These are phyloP conservation scores for Nomia melanderi DNA, from an alignment of 1,140 invertebrate species.

Conservation along the genomic window DNA sequence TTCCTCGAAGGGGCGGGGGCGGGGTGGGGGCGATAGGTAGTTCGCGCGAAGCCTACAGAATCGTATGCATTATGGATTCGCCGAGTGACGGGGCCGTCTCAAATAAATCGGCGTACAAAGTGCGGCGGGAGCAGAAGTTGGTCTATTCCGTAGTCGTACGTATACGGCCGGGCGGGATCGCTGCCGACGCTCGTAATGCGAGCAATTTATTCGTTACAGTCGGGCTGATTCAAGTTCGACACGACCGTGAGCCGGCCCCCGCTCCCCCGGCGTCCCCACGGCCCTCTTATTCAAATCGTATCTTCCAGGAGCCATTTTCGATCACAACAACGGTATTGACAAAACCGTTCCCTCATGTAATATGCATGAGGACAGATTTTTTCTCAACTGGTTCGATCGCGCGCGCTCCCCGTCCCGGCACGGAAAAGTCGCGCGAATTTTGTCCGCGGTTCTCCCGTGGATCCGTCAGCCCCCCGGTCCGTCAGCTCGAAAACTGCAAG, in stretches of 20 bases:
- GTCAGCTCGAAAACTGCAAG: too few species aligned
- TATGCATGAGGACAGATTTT: slow-evolving; percentile 69
- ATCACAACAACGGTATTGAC: slow-evolving; percentile 75
- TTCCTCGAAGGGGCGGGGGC: background rate
- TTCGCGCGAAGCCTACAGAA: slow-evolving; percentile 23
- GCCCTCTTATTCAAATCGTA: slow-evolving; percentile 74
- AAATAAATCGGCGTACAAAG: slow-evolving; percentile 60
- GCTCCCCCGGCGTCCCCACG: slow-evolving; percentile 62
- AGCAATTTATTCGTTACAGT: slow-evolving; percentile 70
- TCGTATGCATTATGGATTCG: slow-evolving; percentile 62
- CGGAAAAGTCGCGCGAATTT: slow-evolving; percentile 33
- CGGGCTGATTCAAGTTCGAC: slow-evolving; percentile 66
- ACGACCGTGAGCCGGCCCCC: slow-evolving; percentile 52
- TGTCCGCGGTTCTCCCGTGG: background rate
- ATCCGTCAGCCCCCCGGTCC: background rate
- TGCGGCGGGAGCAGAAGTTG: slow-evolving; percentile 53
- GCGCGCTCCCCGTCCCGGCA: too few species aligned
- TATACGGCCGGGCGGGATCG: slow-evolving; percentile 33
- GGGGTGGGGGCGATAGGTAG: background rate
- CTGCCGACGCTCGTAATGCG: slow-evolving; percentile 60
- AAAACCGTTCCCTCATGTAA: slow-evolving; percentile 73
- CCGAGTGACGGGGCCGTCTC: slow-evolving; percentile 48
- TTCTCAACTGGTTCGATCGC: slow-evolving; percentile 7
- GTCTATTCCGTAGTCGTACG: slow-evolving; percentile 49
- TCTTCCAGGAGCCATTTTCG: slow-evolving; percentile 74